These are phyloP conservation scores for Diplazon laetatorius DNA, from an alignment of 2,888 invertebrate species.

Conservation along the genomic window DNA sequence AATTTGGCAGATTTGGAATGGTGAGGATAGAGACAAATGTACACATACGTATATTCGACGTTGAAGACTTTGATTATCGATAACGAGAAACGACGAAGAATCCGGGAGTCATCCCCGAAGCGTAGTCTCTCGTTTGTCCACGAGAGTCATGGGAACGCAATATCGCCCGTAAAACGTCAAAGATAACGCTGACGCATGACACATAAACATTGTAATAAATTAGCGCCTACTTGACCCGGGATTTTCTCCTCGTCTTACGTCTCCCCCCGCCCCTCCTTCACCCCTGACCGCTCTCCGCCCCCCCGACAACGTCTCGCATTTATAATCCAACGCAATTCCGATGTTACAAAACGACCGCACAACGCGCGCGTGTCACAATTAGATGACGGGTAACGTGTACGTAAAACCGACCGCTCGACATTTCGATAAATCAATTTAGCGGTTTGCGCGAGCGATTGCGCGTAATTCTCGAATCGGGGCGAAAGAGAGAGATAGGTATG, in stretches of 20 bases:
- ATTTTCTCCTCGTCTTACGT: conserved; percentile 72
- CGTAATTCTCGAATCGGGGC: background rate
- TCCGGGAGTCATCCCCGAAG: background rate
- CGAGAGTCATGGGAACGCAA: conserved; percentile 32
- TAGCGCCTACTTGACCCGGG: conserved; percentile 81
- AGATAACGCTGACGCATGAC: conserved; percentile 75
- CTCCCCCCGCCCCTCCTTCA: conserved; percentile 45
- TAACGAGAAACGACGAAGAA: background rate
- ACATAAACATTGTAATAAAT: conserved; percentile 83
- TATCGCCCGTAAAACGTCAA: conserved; percentile 63
- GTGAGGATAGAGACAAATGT: too few species aligned
- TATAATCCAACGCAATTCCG: conserved; percentile 32
- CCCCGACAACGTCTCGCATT: conserved; percentile 31
- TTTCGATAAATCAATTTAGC: conserved; percentile 72
- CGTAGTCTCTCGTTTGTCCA: background rate
- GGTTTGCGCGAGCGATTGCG: conserved; percentile 20
- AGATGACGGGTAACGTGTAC: conserved; percentile 64
- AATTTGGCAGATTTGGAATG: too few species aligned
- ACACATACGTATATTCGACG: conserved; percentile 1
- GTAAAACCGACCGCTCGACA: conserved; percentile 70
- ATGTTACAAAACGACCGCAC: conserved; percentile 66
- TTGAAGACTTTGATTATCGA: background rate
- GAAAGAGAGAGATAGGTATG: too few species aligned
- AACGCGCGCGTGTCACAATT: conserved; percentile 74
- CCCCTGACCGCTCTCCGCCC: conserved; percentile 38